Conservation (phyloP, 2,888 invertebrate genomes). For the Aporophyla lueneburgensis region DNA sequence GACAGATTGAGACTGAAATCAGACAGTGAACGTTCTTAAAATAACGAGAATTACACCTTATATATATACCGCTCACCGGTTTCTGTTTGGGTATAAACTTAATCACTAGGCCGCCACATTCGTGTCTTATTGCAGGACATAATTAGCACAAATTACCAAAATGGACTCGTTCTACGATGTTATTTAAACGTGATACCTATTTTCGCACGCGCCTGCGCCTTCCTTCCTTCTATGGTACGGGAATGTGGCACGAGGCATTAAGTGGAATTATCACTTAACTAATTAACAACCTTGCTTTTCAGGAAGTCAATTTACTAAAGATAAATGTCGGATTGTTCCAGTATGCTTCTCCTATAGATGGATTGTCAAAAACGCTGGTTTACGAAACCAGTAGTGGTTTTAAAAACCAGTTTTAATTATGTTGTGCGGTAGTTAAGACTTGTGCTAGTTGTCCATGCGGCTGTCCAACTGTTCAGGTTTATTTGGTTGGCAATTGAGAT, state of each 20-base stretch:
- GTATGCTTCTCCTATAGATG: background rate
- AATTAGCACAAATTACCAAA: constrained; percentile 57
- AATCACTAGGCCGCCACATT: constrained; percentile 4
- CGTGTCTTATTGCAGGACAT: constrained; percentile 35
- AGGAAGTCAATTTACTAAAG: constrained; percentile 34
- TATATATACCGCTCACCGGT: background rate
- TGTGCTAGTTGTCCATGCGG: background rate
- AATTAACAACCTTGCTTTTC: constrained; percentile 29
- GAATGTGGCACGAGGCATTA: constrained; percentile 58
- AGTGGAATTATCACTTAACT: constrained; percentile 48
- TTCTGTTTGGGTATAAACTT: background rate
- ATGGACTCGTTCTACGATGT: constrained; percentile 63
- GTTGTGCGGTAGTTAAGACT: background rate
- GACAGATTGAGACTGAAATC: no score
- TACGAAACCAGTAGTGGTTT: no score
- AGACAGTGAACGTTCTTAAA: no score
- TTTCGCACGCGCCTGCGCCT: constrained; percentile 67
- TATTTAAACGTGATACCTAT: constrained; percentile 67
- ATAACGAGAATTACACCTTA: no score
- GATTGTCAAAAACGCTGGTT: no score
- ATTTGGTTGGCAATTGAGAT: background rate
- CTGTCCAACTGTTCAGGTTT: background rate
- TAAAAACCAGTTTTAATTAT: no score
- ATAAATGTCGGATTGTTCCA: constrained; percentile 16
- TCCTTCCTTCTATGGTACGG: constrained; percentile 56